Evolutionary conservation across 2,797 vertebrate species (phyloP).

Genomic region (Manis pentadactyla): DNA sequence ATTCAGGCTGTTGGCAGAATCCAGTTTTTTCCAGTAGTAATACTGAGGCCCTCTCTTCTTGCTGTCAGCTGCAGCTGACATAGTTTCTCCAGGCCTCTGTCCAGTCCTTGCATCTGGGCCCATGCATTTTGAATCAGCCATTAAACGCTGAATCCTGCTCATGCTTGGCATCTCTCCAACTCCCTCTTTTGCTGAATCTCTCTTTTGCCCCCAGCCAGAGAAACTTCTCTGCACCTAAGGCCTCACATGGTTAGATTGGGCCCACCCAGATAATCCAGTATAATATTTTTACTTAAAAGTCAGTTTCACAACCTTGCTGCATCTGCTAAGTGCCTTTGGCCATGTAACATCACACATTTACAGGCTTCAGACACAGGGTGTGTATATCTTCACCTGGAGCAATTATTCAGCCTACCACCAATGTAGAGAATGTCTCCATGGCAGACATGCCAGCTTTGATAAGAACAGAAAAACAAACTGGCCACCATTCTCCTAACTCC

Average conservation of each 20-base stretch:
- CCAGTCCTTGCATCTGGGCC: neutral
- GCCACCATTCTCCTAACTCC: neutral
- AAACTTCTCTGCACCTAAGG: neutral
- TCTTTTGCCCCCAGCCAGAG: neutral
- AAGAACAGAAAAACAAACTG: neutral
- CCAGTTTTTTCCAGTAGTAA: neutral
- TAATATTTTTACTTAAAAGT: neutral
- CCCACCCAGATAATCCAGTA: neutral
- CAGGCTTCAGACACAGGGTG: neutral
- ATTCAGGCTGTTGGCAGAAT: neutral
- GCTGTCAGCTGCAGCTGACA: neutral
- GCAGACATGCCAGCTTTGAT: neutral
- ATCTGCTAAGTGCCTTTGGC: neutral
- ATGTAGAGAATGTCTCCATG: neutral
- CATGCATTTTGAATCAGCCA: neutral
- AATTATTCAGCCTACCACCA: neutral
- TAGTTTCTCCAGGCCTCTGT: neutral
- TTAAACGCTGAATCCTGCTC: neutral
- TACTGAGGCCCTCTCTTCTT: neutral
- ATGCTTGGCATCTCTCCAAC: neutral
- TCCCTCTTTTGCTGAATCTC: neutral
- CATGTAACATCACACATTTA: neutral
- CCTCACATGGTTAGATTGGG: neutral
- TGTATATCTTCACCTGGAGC: neutral
- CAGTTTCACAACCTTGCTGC: neutral